Conservation (phyloP, 2,113 vertebrate species). For the Equus przewalskii region DNA sequence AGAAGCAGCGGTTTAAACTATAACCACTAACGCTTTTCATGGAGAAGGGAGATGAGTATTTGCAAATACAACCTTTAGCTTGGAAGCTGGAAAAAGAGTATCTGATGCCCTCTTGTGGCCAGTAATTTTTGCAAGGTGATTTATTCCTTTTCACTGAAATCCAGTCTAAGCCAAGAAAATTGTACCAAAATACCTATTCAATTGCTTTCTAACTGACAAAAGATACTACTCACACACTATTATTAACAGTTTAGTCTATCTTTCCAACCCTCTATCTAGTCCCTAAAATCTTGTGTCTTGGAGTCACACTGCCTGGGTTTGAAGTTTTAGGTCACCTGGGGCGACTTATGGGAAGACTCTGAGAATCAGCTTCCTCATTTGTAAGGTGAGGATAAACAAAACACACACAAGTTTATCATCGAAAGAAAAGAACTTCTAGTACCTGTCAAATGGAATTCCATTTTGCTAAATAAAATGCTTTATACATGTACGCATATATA, state of each 20-base stretch:
- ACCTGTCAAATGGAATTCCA: not conserved
- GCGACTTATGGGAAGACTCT: not conserved
- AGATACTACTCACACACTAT: not conserved
- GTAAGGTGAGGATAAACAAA: not conserved
- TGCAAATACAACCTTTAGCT: not conserved
- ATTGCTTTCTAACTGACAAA: conserved; percentile 4
- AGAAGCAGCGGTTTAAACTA: conserved; percentile 40
- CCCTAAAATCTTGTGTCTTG: not conserved
- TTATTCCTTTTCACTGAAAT: conserved; percentile 52
- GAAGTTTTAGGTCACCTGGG: not conserved
- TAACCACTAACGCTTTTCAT: not conserved
- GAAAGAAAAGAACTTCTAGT: not conserved
- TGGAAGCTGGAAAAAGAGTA: not conserved
- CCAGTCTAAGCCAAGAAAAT: not conserved
- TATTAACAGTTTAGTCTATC: not conserved
- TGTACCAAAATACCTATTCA: conserved; percentile 22
- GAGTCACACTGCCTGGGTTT: not conserved
- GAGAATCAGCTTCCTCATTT: not conserved
- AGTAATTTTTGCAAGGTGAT: not conserved
- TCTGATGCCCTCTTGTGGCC: conserved; percentile 80
- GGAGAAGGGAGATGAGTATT: not conserved
- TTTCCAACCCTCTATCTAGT: not conserved
- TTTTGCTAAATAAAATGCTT: not conserved
- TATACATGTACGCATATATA: not conserved
- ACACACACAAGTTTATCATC: not conserved